phyloP scores from a whole-genome alignment of 2,888 invertebrate genomes.

The Sisyra terminalis region DNA sequence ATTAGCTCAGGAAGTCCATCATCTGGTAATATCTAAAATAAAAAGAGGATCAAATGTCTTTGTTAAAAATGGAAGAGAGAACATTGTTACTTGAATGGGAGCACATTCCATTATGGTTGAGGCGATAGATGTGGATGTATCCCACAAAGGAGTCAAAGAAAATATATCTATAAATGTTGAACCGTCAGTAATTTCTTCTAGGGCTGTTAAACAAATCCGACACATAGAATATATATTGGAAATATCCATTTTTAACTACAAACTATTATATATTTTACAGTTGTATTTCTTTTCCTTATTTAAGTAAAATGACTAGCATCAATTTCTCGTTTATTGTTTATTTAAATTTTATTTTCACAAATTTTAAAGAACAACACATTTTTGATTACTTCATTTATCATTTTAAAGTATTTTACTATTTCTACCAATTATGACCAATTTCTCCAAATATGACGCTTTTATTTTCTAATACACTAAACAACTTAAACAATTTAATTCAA shows the following conservation, averaged over 20 bases:
- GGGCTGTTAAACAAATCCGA: constrained; percentile 3
- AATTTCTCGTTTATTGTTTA: no score
- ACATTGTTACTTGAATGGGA: constrained; percentile 5
- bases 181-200: neutral
- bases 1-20: constrained; percentile 7
- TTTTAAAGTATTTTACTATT: no score
- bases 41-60: neutral
- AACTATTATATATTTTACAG: neutral
- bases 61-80: no score
- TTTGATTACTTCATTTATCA: no score
- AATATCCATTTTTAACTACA: constrained; percentile 1
- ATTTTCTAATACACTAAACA: no score
- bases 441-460: no score
- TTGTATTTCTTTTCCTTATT: no score
- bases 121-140: constrained; percentile 2
- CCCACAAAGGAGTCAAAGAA: constrained; percentile 2
- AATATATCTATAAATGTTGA: constrained; percentile 4
- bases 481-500: no score
- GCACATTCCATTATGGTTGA: constrained; percentile 7
- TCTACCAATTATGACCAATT: no score
- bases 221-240: constrained; percentile 7
- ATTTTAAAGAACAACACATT: no score
- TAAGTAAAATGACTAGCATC: no score
- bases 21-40: constrained; percentile 5
- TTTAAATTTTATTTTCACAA: no score